Evolutionary conservation across 1,140 invertebrate species (phyloP).

Genomic region (Piezodorus guildinii): DNA sequence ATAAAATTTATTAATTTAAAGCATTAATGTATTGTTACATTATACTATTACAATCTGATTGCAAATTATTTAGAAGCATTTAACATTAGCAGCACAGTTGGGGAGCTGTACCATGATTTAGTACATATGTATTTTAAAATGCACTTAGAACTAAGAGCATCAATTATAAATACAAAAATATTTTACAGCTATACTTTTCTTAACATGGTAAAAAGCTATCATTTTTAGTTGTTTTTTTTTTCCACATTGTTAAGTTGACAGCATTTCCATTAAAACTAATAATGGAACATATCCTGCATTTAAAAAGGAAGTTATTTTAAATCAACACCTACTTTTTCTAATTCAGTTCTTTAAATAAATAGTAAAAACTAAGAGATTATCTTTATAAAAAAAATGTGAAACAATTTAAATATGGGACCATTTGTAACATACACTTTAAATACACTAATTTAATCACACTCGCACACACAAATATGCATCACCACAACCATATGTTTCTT

Average conservation of each 20-base stretch:
- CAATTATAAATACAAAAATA: constrained; percentile 4
- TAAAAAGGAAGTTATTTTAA: no score
- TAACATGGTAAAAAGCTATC: not conserved
- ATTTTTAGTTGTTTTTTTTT: constrained; percentile 1
- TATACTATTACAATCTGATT: not conserved
- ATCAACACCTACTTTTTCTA: not conserved
- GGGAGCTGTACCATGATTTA: not conserved
- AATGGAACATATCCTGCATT: no score
- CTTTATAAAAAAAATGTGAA: no score
- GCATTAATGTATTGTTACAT: not conserved
- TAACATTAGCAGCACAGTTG: not conserved
- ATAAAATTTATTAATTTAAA: constrained; percentile 7
- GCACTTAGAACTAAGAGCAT: constrained; percentile 6
- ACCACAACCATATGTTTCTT: no score
- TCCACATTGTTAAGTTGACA: not conserved
- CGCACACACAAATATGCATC: not conserved
- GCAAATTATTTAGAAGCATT: constrained; percentile 4
- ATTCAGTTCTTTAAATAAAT: constrained; percentile 3
- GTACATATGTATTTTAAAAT: not conserved
- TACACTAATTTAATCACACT: not conserved
- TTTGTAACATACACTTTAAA: not conserved
- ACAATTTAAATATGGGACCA: not conserved
- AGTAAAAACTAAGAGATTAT: not conserved
- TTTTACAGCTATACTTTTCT: constrained; percentile 4
- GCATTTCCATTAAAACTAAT: no score